A percentile compares a stretch with the other conserved stretches of the same genome.
Evolutionary conservation across 2,113 vertebrate genomes (phyloP).

Genomic region (Tinamus guttatus): DNA sequence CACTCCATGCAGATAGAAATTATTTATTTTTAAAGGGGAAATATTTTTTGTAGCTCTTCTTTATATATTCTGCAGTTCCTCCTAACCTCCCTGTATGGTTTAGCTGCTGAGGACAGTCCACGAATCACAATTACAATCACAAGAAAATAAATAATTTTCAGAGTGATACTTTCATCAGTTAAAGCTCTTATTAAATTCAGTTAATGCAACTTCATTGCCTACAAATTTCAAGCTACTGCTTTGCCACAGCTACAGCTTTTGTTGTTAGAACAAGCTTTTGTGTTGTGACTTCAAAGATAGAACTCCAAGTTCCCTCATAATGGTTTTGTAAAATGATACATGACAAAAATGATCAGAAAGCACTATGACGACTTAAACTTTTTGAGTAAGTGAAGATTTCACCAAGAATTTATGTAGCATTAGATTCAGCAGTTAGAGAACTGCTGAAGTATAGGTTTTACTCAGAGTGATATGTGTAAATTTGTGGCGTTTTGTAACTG

Average conservation of each 20-base stretch:
- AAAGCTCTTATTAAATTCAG: background rate
- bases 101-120: background rate
- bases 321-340: background rate
- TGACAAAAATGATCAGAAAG: background rate
- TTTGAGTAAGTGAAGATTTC: background rate
- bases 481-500: background rate
- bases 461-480: background rate
- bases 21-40: background rate
- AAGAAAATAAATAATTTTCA: background rate
- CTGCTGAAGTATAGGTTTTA: background rate
- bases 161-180: background rate
- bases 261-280: background rate
- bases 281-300: background rate
- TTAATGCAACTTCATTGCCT: background rate
- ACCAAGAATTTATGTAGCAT: background rate
- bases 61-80: background rate
- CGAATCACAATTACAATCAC: background rate
- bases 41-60: background rate
- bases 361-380: background rate
- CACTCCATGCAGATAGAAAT: background rate
- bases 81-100: background rate
- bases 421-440: background rate
- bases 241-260: no score
- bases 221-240: background rate
- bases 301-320: background rate